Conservation (phyloP, 1,140 invertebrate species). For the Branchinecta lindahli region DNA sequence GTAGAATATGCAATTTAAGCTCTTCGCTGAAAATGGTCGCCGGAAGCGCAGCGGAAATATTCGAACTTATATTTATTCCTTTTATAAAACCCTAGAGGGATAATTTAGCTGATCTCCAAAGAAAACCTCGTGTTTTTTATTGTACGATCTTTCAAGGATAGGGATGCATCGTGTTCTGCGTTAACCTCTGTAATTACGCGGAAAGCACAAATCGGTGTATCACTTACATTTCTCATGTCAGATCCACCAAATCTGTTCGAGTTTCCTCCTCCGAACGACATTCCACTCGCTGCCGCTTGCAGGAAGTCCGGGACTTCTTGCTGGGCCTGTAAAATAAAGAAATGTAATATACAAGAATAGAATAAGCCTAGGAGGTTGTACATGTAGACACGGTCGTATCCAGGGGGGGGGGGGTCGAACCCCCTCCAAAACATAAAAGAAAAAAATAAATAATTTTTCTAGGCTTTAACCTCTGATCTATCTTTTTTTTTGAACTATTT, state of each 20-base stretch:
- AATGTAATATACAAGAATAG: not conserved
- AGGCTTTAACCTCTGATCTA: not conserved
- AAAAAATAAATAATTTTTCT: not conserved
- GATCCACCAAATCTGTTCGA: slow-evolving; percentile 5
- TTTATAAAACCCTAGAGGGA: too few species aligned
- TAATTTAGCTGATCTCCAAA: too few species aligned
- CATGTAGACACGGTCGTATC: too few species aligned
- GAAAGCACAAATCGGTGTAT: not conserved
- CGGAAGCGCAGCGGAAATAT: too few species aligned
- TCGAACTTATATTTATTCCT: too few species aligned
- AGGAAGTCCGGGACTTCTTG: not conserved
- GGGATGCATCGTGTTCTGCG: too few species aligned
- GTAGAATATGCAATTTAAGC: too few species aligned
- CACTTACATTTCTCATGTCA: slow-evolving; percentile 6
- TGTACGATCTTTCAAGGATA: too few species aligned
- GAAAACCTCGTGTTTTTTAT: too few species aligned
- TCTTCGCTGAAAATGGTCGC: too few species aligned
- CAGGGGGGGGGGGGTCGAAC: not conserved
- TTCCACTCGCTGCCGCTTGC: not conserved
- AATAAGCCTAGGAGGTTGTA: not conserved
- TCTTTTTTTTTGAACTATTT: not conserved
- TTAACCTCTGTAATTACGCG: too few species aligned
- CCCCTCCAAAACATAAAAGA: not conserved
- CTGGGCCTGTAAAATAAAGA: not conserved
- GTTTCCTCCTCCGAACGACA: not conserved